phyloP scores from a whole-genome alignment of 1,140 invertebrate species.

The Oryctes rhinoceros region DNA sequence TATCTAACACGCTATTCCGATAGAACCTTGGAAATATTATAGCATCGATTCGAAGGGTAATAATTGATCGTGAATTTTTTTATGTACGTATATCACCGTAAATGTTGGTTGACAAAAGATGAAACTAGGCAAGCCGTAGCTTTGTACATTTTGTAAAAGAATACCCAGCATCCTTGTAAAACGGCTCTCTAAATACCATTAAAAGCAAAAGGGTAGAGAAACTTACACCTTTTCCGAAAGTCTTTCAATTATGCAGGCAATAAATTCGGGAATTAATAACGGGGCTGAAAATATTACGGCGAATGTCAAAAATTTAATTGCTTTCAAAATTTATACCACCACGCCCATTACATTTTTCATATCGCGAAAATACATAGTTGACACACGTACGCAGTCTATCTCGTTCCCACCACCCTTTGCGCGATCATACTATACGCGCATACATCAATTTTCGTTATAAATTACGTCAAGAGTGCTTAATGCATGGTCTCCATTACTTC shows the following conservation, averaged over 20 bases:
- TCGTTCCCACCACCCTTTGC: conserved; percentile 16
- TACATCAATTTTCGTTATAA: conserved; percentile 41
- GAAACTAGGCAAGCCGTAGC: too few relatives aligned
- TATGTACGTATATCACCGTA: too few relatives aligned
- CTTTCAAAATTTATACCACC: conserved; percentile 41
- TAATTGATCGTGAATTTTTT: too few relatives aligned
- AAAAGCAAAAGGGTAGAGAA: background rate
- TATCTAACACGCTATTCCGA: too few relatives aligned
- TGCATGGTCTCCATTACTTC: conserved; percentile 40
- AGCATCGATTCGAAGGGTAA: too few relatives aligned
- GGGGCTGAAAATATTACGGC: conserved; percentile 42
- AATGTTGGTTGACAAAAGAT: too few relatives aligned
- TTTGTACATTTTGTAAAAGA: background rate
- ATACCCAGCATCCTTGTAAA: background rate
- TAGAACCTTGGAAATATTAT: too few relatives aligned
- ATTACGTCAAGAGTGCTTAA: conserved; percentile 40
- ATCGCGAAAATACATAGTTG: conserved; percentile 39
- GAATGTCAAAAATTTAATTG: conserved; percentile 43
- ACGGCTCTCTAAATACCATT: background rate
- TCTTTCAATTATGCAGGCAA: conserved; percentile 39
- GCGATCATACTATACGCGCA: conserved; percentile 3
- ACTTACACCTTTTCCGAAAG: conserved; percentile 23
- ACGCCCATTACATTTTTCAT: conserved; percentile 41
- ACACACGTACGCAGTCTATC: conserved; percentile 31
- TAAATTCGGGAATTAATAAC: conserved; percentile 42